These are phyloP conservation scores for Euproctis similis DNA, from an alignment of 2,888 invertebrate species.

Conservation along the genomic window DNA sequence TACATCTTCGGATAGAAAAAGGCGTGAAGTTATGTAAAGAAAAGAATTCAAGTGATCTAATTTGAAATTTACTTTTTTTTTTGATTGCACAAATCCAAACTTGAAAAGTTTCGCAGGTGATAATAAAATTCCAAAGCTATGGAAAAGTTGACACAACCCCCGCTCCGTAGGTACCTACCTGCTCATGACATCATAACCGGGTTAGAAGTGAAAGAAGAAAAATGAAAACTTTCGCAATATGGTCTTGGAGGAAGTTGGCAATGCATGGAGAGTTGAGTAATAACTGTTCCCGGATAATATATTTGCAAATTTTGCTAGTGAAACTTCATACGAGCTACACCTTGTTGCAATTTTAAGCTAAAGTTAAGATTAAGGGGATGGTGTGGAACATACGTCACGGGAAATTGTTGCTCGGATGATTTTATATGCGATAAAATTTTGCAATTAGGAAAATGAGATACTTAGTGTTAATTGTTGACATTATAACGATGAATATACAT, in stretches of 20 bases:
- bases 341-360: slow-evolving; percentile 28
- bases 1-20: too few species aligned
- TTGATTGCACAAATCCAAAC: slow-evolving; percentile 36
- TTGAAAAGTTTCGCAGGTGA: slow-evolving; percentile 40
- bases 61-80: slow-evolving; percentile 25
- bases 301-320: slow-evolving; percentile 42
- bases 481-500: too few species aligned
- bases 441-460: too few species aligned
- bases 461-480: too few species aligned
- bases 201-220: slow-evolving; percentile 68
- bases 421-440: too few species aligned
- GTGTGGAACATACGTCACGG: slow-evolving; percentile 21
- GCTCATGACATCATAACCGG: slow-evolving; percentile 52
- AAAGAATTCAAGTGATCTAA: slow-evolving; percentile 22
- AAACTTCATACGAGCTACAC: slow-evolving; percentile 28
- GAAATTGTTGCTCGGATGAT: too few species aligned
- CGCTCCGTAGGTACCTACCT: too few species aligned
- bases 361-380: slow-evolving; percentile 31
- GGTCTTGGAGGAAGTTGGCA: slow-evolving; percentile 40
- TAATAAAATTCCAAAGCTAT: slow-evolving; percentile 44
- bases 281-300: slow-evolving; percentile 44
- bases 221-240: slow-evolving; percentile 69
- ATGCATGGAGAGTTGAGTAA: slow-evolving; percentile 48
- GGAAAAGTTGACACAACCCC: slow-evolving; percentile 44
- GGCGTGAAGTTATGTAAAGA: too few species aligned